Percentiles rank a stretch among this genome's conserved stretches.
phyloP scores from a whole-genome alignment of 2,113 vertebrate species.

The Indri indri region DNA sequence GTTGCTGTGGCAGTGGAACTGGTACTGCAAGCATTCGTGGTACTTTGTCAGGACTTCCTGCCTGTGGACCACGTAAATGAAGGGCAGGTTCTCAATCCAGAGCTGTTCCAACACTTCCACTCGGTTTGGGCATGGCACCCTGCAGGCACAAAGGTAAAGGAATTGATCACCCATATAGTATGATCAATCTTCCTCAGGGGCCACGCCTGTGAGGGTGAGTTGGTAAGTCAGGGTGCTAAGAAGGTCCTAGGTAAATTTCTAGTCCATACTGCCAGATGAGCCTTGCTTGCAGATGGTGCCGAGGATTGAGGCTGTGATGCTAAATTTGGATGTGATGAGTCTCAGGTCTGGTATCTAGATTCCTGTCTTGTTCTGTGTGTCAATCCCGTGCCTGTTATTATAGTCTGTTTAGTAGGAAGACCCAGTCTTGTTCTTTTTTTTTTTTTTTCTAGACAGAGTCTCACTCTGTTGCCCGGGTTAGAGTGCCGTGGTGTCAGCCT shows the following conservation, averaged over 20 bases:
- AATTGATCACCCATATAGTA: neutral
- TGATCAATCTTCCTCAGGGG: neutral
- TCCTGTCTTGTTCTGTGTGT: neutral
- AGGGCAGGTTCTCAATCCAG: neutral
- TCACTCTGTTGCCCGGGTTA: too few relatives aligned
- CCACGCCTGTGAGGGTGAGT: neutral
- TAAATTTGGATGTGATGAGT: neutral
- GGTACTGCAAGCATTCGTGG: neutral
- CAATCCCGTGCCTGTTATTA: neutral
- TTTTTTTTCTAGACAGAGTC: too few relatives aligned
- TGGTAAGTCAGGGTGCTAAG: neutral
- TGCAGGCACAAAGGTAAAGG: neutral
- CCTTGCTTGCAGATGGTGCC: neutral
- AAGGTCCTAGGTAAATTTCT: neutral
- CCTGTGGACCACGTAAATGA: neutral
- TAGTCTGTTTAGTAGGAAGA: neutral
- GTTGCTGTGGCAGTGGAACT: neutral
- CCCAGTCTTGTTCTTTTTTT: neutral
- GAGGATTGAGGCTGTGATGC: neutral
- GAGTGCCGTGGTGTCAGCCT: too few relatives aligned
- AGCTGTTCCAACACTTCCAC: neutral
- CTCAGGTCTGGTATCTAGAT: neutral
- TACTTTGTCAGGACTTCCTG: neutral
- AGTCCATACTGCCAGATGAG: neutral
- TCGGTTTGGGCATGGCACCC: neutral